Evolutionary conservation across 2,888 invertebrate species (phyloP).

Genomic region (Thymelicus lineola): DNA sequence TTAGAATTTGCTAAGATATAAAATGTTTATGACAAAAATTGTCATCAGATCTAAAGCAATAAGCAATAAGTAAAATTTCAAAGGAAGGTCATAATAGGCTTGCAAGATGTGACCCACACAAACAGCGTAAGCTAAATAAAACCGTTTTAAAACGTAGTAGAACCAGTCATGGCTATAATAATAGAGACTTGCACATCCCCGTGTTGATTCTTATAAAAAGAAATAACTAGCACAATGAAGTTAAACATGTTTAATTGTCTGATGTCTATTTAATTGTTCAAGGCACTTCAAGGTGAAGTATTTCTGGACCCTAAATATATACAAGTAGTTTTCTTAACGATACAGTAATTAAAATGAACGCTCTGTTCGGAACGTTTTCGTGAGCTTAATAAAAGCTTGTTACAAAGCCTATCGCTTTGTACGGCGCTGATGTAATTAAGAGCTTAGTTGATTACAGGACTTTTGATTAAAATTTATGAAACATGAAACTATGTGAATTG

Average conservation of each 20-base stretch:
- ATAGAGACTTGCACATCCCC: no score
- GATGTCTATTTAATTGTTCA: background rate
- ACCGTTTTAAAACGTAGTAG: no score
- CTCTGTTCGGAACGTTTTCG: constrained; percentile 19
- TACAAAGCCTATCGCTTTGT: constrained; percentile 29
- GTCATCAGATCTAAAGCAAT: no score
- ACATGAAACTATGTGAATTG: constrained; percentile 5
- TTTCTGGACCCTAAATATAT: constrained; percentile 3
- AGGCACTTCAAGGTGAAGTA: background rate
- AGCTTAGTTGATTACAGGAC: constrained; percentile 30
- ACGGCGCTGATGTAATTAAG: constrained; percentile 25
- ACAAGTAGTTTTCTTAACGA: constrained; percentile 23
- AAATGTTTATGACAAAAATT: no score
- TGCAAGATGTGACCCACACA: no score
- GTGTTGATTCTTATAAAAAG: no score
- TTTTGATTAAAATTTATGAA: constrained; percentile 26
- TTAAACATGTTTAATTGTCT: background rate
- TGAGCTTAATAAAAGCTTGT: constrained; percentile 29
- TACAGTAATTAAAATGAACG: constrained; percentile 20
- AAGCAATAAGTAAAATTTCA: no score
- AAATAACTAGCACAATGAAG: no score
- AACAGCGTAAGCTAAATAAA: no score
- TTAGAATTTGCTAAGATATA: no score
- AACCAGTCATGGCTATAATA: no score
- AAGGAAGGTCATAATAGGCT: no score